Evolutionary conservation across 2,797 vertebrate genomes (phyloP).

Genomic region (Petrocephalus schoutedeni): DNA sequence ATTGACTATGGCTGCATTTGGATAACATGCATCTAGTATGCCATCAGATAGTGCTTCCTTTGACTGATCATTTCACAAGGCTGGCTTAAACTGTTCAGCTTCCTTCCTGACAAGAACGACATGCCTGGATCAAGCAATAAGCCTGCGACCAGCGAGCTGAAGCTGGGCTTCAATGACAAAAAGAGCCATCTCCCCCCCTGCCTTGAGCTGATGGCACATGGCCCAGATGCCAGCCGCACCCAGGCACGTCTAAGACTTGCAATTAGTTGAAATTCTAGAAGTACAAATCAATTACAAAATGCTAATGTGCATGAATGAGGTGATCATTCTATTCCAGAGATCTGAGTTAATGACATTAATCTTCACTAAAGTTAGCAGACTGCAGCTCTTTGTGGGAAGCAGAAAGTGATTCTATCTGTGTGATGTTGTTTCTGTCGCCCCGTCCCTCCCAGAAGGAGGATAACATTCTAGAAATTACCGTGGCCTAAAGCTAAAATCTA

Average conservation of each 20-base stretch:
- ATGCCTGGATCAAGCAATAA: slow-evolving; percentile 12
- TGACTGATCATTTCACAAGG: slow-evolving; percentile 4
- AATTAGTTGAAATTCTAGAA: not conserved
- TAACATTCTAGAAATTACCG: not conserved
- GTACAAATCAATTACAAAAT: not conserved
- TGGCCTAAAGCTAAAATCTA: not conserved
- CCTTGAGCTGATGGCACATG: not conserved
- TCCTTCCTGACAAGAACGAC: not conserved
- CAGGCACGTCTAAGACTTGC: not conserved
- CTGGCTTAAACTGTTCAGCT: not conserved
- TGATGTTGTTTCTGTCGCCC: not conserved
- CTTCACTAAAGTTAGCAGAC: not conserved
- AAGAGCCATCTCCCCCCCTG: not conserved
- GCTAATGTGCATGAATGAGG: not conserved
- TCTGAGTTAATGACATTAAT: not conserved
- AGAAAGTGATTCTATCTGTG: not conserved
- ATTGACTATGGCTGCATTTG: slow-evolving; percentile 39
- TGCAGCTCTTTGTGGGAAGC: not conserved
- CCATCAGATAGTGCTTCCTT: slow-evolving; percentile 36
- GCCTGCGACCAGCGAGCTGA: not conserved
- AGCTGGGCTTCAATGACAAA: slow-evolving; percentile 14
- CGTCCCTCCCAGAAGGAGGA: not conserved
- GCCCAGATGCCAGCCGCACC: not conserved
- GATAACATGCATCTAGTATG: slow-evolving; percentile 49
- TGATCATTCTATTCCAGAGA: not conserved